These are phyloP conservation scores for Furnarius figulus DNA, from an alignment of 2,113 vertebrate species.

Conservation along the genomic window DNA sequence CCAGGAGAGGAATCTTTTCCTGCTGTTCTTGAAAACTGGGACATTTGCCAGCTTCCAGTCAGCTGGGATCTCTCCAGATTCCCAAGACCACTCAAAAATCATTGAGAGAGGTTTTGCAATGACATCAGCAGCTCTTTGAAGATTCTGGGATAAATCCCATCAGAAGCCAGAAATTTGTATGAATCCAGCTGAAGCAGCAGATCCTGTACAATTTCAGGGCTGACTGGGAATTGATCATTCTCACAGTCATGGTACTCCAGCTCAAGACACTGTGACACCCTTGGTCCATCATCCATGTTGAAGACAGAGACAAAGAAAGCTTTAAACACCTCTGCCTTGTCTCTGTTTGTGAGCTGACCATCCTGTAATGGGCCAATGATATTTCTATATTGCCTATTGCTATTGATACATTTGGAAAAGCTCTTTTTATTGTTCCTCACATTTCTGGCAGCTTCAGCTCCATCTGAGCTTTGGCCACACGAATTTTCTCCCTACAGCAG, in stretches of 20 bases:
- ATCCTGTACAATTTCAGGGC: background rate
- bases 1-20: background rate
- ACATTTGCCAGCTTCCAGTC: background rate
- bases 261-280: background rate
- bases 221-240: fast-evolving
- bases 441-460: background rate
- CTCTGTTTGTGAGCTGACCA: background rate
- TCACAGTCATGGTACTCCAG: background rate
- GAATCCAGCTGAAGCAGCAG: background rate
- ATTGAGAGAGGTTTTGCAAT: background rate
- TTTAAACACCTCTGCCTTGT: background rate
- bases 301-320: background rate
- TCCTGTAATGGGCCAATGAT: background rate
- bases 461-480: background rate
- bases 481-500: background rate
- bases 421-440: background rate
- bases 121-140: background rate
- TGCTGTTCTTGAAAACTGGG: background rate
- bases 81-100: background rate
- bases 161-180: background rate
- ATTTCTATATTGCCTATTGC: background rate
- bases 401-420: background rate
- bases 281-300: background rate
- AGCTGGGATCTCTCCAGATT: background rate
- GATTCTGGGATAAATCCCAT: background rate